Evolutionary conservation across 2,113 vertebrate species (phyloP).

Genomic region (Chaetops frenatus): DNA sequence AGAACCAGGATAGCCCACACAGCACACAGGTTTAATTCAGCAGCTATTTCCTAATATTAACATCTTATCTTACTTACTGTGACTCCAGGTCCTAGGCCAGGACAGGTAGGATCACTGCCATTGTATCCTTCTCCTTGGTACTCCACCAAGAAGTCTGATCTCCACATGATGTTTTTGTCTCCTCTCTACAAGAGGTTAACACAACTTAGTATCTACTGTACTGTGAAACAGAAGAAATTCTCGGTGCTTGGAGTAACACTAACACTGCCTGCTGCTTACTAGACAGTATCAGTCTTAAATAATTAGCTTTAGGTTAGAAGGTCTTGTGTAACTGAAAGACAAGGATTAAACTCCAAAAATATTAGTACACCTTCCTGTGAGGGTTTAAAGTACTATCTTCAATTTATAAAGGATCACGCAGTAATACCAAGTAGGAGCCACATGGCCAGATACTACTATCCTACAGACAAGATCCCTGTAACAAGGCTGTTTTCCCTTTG

Average conservation of each 20-base stretch:
- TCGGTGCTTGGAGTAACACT: background rate
- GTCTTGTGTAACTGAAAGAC: background rate
- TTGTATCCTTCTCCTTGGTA: constrained; percentile 93
- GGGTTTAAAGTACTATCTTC: background rate
- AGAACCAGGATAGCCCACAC: background rate
- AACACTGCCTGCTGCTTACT: background rate
- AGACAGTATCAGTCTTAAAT: background rate
- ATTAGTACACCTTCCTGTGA: background rate
- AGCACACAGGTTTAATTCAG: background rate
- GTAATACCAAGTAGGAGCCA: background rate
- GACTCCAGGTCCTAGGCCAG: constrained; percentile 89
- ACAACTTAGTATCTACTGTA: background rate
- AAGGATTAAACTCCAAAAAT: background rate
- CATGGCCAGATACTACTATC: background rate
- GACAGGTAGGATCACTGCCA: constrained; percentile 85
- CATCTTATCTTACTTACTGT: constrained; percentile 72
- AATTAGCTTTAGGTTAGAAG: background rate
- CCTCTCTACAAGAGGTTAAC: constrained; percentile 74
- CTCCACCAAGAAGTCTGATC: constrained; percentile 92
- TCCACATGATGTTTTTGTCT: constrained; percentile 81
- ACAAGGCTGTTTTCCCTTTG: background rate
- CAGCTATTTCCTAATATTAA: background rate
- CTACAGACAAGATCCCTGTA: background rate
- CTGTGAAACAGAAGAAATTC: background rate
- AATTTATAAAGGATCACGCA: background rate